Conservation (phyloP, 2,113 vertebrate species). For the Rhinogobius similis region DNA sequence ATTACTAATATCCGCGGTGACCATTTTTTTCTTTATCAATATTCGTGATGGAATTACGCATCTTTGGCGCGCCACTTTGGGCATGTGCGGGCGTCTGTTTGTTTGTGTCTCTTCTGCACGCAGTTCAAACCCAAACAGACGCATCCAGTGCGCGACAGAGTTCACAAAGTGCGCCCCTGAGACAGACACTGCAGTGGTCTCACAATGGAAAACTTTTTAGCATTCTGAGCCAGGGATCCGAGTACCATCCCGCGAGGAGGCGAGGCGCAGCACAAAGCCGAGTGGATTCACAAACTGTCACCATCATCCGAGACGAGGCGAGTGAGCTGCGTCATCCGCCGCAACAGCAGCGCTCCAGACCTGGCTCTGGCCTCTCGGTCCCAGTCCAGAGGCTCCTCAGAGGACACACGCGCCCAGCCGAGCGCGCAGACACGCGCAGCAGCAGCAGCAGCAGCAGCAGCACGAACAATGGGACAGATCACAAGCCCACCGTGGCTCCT, state of each 20-base stretch:
- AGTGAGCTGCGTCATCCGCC: slow-evolving; percentile 29
- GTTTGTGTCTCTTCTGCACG: slow-evolving; percentile 77
- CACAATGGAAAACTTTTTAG: slow-evolving; percentile 93
- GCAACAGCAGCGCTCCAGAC: slow-evolving; percentile 27
- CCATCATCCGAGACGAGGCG: slow-evolving; percentile 71
- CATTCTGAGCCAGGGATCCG: slow-evolving; percentile 87
- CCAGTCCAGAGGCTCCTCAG: slow-evolving; percentile 55
- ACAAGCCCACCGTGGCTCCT: slow-evolving; percentile 40
- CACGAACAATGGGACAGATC: slow-evolving; percentile 53
- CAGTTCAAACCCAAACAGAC: slow-evolving; percentile 71
- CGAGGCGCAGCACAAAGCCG: slow-evolving; percentile 69
- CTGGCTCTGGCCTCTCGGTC: slow-evolving; percentile 51
- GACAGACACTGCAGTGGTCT: slow-evolving; percentile 89
- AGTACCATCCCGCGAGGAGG: slow-evolving; percentile 85
- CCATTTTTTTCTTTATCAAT: slow-evolving; percentile 6
- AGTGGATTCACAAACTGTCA: slow-evolving; percentile 67
- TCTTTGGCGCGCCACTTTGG: slow-evolving; percentile 63
- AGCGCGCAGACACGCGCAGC: slow-evolving; percentile 34
- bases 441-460: slow-evolving; percentile 23
- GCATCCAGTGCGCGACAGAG: slow-evolving; percentile 46
- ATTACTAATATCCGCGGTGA: slow-evolving; percentile 1
- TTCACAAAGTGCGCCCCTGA: slow-evolving; percentile 74
- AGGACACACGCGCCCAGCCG: slow-evolving; percentile 43
- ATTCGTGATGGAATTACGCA: slow-evolving; percentile 65
- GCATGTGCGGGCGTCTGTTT: slow-evolving; percentile 77